Conservation (phyloP, 2,113 vertebrate species). For the Pseudopodoces humilis region DNA sequence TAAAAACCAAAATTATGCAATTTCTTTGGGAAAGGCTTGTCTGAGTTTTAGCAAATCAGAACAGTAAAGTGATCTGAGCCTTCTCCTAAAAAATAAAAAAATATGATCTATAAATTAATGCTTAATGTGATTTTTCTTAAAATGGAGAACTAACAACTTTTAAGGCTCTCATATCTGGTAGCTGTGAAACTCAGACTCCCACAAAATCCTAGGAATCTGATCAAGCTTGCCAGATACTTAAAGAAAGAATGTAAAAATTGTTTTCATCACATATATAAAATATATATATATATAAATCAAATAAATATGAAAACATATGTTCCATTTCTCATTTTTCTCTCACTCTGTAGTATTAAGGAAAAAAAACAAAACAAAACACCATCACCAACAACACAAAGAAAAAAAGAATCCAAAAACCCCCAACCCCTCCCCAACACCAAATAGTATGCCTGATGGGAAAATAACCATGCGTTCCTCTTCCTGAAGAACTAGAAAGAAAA, state of each 20-base stretch:
- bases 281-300: slow-evolving; percentile 50
- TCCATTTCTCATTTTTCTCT: slow-evolving; percentile 41
- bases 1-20: slow-evolving; percentile 25
- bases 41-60: slow-evolving; percentile 47
- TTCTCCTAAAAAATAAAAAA: slow-evolving; percentile 25
- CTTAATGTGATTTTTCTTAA: slow-evolving; percentile 58
- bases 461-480: slow-evolving; percentile 28
- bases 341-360: slow-evolving; percentile 33
- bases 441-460: slow-evolving; percentile 41
- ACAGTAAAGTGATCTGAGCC: neutral
- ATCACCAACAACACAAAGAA: neutral
- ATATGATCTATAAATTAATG: slow-evolving; percentile 18
- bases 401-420: neutral
- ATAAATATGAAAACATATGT: slow-evolving; percentile 64
- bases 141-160: slow-evolving; percentile 3
- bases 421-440: neutral
- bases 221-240: slow-evolving; percentile 69
- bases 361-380: neutral
- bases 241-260: slow-evolving; percentile 65
- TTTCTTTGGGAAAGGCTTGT: slow-evolving; percentile 7
- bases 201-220: slow-evolving; percentile 55
- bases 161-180: slow-evolving; percentile 71
- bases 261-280: slow-evolving; percentile 23
- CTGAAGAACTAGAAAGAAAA: slow-evolving; percentile 71
- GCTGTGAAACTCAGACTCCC: slow-evolving; percentile 68